Evolutionary conservation across 2,888 invertebrate genomes (phyloP), one percentile per base, ranked within the genome.

Genomic region (Marronus borbonicus): DNA sequence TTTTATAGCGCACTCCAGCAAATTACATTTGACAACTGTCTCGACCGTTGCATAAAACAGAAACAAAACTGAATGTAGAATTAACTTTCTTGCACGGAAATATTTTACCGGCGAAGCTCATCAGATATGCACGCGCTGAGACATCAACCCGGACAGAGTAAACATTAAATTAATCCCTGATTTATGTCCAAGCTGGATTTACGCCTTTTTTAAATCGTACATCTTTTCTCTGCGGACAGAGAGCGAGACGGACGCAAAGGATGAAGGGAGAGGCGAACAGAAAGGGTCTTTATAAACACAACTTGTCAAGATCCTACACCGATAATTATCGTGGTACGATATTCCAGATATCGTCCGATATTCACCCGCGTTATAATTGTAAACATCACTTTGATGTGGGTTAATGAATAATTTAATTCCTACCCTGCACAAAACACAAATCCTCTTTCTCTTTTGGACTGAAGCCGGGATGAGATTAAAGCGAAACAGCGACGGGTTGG

Each of bases 361-460:
- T 74, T 74, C 72, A 74, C 72, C 72, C 72, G 72, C 60, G 72
- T 60, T 74, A 68, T 68, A 76, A 76, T 76, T 76, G 76, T 76
- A 68, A 76, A 66, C 76, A 66, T 66, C 76, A 66, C 76, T 68
- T 68, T 76, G 76, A 76, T 76, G 76, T 76, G 76, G 76, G 76
- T 68, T 76, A 76, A 76, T 76, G 76, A 76, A 76, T 76, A 66
- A 76, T 76, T 76, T 76, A 68, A 76, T 76, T 76, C 72, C 60
- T 24, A 60, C 72, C 60, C 72, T 28, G 49, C 72, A 44, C 44
- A 62, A 60, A 24, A 44, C 39, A 49, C 49, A 12, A 36, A 70
- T 70, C 36, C 49, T n/a, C 60, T 74, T 24, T 36, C 44, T 60
- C 60, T 44, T 28, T 74, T 31, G 17, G 60, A 20, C 10, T 39